A percentile compares a stretch with the other conserved stretches of the same genome.
These are phyloP conservation scores for Channa argus DNA, from an alignment of 2,113 vertebrate genomes.

Conservation along the genomic window DNA sequence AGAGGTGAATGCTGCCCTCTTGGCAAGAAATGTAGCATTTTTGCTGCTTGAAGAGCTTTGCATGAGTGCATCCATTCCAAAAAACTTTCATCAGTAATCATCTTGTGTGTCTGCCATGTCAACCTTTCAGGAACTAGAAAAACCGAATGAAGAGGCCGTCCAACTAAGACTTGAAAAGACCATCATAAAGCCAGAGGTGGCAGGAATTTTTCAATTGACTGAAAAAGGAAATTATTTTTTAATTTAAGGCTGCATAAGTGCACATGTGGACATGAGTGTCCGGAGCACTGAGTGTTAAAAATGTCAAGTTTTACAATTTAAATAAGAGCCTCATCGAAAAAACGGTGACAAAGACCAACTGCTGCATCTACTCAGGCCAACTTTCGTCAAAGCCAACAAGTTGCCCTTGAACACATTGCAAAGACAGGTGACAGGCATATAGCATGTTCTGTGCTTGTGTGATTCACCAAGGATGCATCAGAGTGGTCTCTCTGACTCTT, in stretches of 20 bases:
- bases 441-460: neutral
- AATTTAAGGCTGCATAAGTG: too few relatives aligned
- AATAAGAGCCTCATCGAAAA: too few relatives aligned
- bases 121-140: conserved; percentile 33
- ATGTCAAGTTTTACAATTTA: too few relatives aligned
- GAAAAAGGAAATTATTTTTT: neutral
- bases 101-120: conserved; percentile 42
- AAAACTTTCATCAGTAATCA: conserved; percentile 49
- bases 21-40: conserved; percentile 53
- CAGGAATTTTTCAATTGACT: conserved; percentile 13
- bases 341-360: too few relatives aligned
- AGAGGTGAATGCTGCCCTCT: conserved; percentile 58
- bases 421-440: too few relatives aligned
- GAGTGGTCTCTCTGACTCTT: too few relatives aligned
- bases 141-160: conserved; percentile 15
- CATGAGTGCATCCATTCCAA: conserved; percentile 39
- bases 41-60: conserved; percentile 50
- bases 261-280: too few relatives aligned
- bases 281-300: too few relatives aligned
- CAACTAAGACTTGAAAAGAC: conserved; percentile 8
- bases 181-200: conserved; percentile 21
- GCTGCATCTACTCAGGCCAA: too few relatives aligned
- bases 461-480: too few relatives aligned
- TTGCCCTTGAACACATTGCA: too few relatives aligned
- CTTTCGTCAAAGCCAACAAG: too few relatives aligned